Conservation (phyloP, 1,140 invertebrate genomes). For the Anastrepha obliqua region DNA sequence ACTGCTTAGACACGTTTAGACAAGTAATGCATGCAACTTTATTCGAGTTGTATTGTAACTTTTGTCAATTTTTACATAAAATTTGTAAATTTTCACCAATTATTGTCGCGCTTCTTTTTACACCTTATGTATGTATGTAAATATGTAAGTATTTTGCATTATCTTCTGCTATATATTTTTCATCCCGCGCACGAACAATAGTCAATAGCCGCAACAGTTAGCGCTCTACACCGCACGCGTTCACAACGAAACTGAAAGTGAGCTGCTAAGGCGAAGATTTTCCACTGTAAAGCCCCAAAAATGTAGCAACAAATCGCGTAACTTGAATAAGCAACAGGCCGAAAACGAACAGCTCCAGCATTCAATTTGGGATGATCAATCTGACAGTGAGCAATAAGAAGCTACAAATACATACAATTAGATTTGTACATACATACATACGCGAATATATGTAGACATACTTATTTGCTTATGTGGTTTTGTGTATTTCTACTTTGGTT, state of each 20-base stretch:
- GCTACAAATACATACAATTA: neutral
- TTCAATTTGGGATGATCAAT: constrained; percentile 21
- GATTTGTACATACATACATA: neutral
- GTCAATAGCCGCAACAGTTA: neutral
- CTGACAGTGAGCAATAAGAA: neutral
- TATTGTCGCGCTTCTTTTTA: neutral
- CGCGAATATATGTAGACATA: neutral
- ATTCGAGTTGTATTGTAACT: neutral
- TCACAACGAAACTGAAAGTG: constrained; percentile 51
- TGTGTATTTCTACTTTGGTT: neutral
- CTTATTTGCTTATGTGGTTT: neutral
- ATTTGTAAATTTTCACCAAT: neutral
- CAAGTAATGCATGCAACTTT: neutral
- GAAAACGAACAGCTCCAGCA: constrained; percentile 20
- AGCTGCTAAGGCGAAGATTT: neutral
- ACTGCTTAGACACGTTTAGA: neutral
- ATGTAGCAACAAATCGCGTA: constrained; percentile 25
- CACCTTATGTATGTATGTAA: neutral
- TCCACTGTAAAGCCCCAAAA: neutral
- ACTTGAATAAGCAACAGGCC: neutral
- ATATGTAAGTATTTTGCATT: neutral
- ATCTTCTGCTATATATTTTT: neutral
- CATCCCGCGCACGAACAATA: neutral
- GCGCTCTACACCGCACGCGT: constrained; percentile 39
- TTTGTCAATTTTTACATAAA: neutral